A percentile compares a stretch with the other conserved stretches of the same genome.
These are phyloP conservation scores for Allobates femoralis DNA, from an alignment of 2,797 vertebrate genomes.

Conservation along the genomic window DNA sequence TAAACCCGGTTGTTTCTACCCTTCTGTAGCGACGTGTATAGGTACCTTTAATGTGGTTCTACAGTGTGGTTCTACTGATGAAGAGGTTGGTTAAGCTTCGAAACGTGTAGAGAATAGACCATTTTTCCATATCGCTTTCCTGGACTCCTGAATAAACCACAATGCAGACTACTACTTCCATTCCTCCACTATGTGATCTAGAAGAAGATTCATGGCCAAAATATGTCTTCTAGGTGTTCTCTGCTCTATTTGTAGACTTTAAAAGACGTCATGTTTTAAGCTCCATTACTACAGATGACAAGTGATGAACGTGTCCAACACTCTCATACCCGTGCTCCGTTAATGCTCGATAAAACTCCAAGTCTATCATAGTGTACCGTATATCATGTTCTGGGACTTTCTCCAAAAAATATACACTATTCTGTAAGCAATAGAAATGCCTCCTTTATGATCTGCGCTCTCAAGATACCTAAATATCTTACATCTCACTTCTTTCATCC, in stretches of 20 bases:
- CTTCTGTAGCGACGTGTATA: too few species aligned
- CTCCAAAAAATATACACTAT: background rate
- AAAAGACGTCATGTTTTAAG: slow-evolving; percentile 17
- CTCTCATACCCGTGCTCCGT: background rate
- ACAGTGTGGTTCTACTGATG: too few species aligned
- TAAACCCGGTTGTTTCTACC: too few species aligned
- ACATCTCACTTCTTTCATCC: slow-evolving; percentile 27
- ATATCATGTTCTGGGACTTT: slow-evolving; percentile 21
- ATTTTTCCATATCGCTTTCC: too few species aligned
- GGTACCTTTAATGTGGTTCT: too few species aligned
- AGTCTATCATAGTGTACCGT: background rate
- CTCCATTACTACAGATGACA: background rate
- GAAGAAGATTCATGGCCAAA: background rate
- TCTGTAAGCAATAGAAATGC: slow-evolving; percentile 1
- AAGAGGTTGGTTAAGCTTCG: too few species aligned
- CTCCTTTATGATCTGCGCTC: background rate
- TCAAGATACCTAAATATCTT: background rate
- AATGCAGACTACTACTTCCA: too few species aligned
- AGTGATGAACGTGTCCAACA: background rate
- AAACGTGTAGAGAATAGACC: too few species aligned
- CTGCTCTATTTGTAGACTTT: background rate
- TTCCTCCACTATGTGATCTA: too few species aligned
- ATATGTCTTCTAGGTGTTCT: background rate
- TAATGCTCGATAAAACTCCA: background rate
- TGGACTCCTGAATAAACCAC: too few species aligned